Evolutionary conservation across 2,797 vertebrate genomes (phyloP).

Genomic region (Alcedo atthis): DNA sequence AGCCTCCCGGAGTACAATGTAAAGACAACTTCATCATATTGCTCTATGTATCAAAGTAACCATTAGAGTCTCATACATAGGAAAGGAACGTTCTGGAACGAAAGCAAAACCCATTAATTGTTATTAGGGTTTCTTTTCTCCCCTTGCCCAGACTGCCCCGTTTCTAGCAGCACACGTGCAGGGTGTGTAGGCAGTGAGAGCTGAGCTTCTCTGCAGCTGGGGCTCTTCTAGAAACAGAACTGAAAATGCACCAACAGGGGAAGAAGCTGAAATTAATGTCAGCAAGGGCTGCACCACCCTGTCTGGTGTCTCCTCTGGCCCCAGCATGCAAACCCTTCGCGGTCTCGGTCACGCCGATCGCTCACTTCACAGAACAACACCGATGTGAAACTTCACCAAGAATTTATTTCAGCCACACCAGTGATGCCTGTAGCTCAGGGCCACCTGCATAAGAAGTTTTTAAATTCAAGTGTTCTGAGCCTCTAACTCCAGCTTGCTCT

Average conservation of each 20-base stretch:
- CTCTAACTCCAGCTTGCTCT: neutral
- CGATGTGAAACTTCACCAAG: neutral
- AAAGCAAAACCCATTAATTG: neutral
- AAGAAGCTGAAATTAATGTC: neutral
- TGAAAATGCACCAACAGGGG: neutral
- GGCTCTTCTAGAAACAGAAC: slow-evolving; percentile 6
- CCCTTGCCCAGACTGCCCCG: neutral
- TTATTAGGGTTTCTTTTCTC: neutral
- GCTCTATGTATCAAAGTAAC: neutral
- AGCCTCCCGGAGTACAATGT: neutral
- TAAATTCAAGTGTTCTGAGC: neutral
- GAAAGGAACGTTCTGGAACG: neutral
- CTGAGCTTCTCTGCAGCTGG: neutral
- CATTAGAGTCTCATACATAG: neutral
- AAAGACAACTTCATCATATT: neutral
- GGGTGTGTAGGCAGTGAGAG: neutral
- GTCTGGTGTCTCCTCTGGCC: neutral
- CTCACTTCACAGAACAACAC: neutral
- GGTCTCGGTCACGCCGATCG: neutral
- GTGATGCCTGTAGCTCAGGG: neutral
- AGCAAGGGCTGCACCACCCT: neutral
- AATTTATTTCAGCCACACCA: neutral
- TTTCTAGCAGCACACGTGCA: neutral
- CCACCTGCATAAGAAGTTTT: neutral
- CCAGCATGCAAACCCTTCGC: neutral